Base-by-base conservation (phyloP, 2,888 invertebrate genomes). In the Uloborus plumipes region DNA sequence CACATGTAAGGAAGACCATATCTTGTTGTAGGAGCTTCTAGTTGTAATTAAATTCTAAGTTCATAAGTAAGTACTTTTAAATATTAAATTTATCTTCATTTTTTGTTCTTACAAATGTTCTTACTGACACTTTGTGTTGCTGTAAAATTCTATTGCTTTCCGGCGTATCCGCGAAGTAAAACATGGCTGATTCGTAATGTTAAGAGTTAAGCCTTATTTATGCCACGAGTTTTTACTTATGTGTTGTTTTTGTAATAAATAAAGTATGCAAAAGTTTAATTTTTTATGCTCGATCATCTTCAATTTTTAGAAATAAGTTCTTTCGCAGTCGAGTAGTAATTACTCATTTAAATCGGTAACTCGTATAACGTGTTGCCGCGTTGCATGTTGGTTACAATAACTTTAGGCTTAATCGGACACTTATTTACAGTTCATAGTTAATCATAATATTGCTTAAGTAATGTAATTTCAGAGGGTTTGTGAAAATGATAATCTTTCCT, bases 131-230 rank as follows among this genome's bases (percentile, higher is more conserved):
- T 39, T 11, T 18, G 20, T n/a, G 9, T 55, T n/a, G 7, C 18
- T 49, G n/a, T 51, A 61, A 26, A 39, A n/a, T 51, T 31, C 20
- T 22, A 26, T 18, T 22, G 39, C 71, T 15, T 15, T 47, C 78
- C 78, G 78, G 78, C 72, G 31, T 72, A 61, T 78, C 50, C 26
- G 13, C 4, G 49, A 14, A 64, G 31, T n/a, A 47, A 51, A 78
- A 72, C 66, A 74, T 74, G 74, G 74, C 74, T 58, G 74, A 65
- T 20, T 51, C 49, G 20, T 65, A 65, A 64, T 55, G 16, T 39
- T 49, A 39, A 39, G 39, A 31, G 74, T 70, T 81, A 81, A 74
- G 80, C 80, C 80, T 81, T 75, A 74, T 74, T 70, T 50, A 49
- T 59, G 64, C n/a, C 80, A 81, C 80, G 80, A 81, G 80, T 70